These are phyloP conservation scores for Catocala sponsa DNA, from an alignment of 2,888 invertebrate genomes.

Conservation along the genomic window DNA sequence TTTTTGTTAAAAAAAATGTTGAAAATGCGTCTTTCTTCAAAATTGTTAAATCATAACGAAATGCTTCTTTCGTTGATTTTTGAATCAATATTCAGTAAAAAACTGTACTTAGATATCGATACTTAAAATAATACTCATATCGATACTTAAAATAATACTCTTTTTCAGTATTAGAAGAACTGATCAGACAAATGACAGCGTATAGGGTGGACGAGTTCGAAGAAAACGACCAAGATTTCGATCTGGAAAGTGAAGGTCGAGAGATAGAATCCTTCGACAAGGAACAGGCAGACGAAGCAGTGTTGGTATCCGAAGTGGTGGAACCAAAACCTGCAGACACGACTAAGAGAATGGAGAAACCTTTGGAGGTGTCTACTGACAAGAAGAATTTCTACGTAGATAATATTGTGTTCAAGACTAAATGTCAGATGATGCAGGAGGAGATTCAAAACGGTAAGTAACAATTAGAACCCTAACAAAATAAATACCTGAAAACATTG, in stretches of 20 bases:
- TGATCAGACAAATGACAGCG: slow-evolving; percentile 90
- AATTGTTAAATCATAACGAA: too few species aligned
- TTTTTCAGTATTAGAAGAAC: slow-evolving; percentile 89
- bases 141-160: background rate
- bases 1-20: too few species aligned
- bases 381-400: slow-evolving; percentile 24
- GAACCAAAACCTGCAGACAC: slow-evolving; percentile 75
- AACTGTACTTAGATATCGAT: too few species aligned
- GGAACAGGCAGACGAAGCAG: slow-evolving; percentile 56
- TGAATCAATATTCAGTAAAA: too few species aligned
- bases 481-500: too few species aligned
- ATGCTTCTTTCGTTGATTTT: too few species aligned
- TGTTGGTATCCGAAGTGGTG: slow-evolving; percentile 68
- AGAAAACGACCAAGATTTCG: slow-evolving; percentile 81
- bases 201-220: slow-evolving; percentile 83
- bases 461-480: background rate
- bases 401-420: slow-evolving; percentile 76
- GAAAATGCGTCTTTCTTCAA: too few species aligned
- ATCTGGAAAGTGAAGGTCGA: slow-evolving; percentile 55
- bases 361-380: slow-evolving; percentile 67
- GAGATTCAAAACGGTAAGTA: slow-evolving; percentile 76
- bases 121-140: background rate
- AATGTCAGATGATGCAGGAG: slow-evolving; percentile 87
- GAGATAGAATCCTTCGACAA: slow-evolving; percentile 49
- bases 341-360: slow-evolving; percentile 59